Conservation (phyloP, 2,888 invertebrate species). For the Lamellibrachia satsuma region DNA sequence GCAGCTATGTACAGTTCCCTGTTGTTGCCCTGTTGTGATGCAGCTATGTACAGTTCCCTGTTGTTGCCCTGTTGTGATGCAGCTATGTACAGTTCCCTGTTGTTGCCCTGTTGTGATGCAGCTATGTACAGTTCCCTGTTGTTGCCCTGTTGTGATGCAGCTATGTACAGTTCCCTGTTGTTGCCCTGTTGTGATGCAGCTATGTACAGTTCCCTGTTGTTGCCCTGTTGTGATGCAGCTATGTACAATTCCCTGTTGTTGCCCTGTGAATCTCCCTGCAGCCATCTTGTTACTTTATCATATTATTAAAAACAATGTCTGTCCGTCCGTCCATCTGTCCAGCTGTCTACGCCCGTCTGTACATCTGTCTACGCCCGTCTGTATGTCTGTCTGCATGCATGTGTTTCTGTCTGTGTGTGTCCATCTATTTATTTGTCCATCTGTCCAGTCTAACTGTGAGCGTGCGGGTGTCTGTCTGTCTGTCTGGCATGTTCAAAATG, state of each 20-base stretch:
- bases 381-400: neutral
- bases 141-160: neutral
- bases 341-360: neutral
- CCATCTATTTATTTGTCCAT: neutral
- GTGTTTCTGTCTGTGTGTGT: neutral
- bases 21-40: neutral
- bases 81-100: no score
- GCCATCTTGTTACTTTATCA: no score
- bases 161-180: neutral
- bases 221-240: no score
- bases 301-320: neutral
- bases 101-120: neutral
- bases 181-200: no score
- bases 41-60: no score
- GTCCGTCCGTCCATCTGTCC: neutral
- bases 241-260: neutral
- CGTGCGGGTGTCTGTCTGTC: no score
- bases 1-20: no score
- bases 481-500: neutral
- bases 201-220: neutral
- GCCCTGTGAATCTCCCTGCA: neutral
- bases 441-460: neutral
- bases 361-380: neutral
- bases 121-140: no score
- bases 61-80: neutral